These are phyloP conservation scores for Columba janthina DNA, from an alignment of 2,113 vertebrate species.

Conservation along the genomic window DNA sequence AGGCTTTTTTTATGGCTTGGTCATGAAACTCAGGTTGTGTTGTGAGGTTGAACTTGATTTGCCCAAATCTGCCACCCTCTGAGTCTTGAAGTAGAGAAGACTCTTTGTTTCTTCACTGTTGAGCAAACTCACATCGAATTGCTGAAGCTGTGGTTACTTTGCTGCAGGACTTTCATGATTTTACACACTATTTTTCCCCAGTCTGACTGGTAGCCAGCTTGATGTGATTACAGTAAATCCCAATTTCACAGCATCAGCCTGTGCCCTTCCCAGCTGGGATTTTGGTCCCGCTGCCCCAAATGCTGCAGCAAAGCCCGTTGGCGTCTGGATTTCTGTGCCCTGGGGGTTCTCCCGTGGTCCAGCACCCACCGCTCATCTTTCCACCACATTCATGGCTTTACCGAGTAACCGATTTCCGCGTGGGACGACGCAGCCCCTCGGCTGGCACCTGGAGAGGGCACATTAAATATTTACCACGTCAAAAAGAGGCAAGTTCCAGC, in stretches of 20 bases:
- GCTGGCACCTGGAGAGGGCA: not conserved
- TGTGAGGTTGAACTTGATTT: not conserved
- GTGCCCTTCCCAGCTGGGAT: not conserved
- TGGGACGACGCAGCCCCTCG: not conserved
- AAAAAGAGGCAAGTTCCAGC: not conserved
- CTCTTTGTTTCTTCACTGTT: not conserved
- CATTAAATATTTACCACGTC: not conserved
- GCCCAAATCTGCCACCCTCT: not conserved
- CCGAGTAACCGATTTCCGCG: not conserved
- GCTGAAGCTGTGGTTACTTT: not conserved
- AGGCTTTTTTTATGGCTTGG: not conserved
- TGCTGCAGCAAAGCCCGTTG: not conserved
- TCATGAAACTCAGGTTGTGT: not conserved
- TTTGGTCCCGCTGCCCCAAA: not conserved
- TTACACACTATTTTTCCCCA: not conserved
- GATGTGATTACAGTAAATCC: not conserved
- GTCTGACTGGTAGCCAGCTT: not conserved
- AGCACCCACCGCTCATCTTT: not conserved
- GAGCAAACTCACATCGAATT: not conserved
- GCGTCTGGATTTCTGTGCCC: not conserved
- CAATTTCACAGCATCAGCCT: not conserved
- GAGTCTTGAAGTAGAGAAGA: not conserved
- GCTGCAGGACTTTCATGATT: not conserved
- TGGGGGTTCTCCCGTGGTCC: not conserved
- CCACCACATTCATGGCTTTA: not conserved